Evolutionary conservation across 2,797 vertebrate species (phyloP), one percentile per base, ranked within the genome.

Genomic region (Macroramphosus scolopax): DNA sequence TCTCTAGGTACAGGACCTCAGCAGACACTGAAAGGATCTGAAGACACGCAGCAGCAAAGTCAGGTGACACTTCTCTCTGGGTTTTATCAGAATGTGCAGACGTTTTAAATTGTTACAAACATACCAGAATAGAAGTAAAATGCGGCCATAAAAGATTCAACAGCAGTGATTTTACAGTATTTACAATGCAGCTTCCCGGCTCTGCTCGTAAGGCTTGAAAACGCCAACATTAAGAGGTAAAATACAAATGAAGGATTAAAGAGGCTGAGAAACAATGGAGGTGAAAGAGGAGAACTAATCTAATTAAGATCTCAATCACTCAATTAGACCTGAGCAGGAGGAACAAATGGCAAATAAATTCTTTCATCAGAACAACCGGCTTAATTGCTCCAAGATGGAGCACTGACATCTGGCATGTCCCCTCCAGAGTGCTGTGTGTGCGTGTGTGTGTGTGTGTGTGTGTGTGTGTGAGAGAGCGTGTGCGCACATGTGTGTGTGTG

Each of bases 281-380:
- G 65, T 70, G 70, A 49, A 56, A 53, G 64, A 61, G 35, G 33
- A 61, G 63, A 77, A 71, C 65, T 81, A 69, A 78, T 80, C 73
- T 81, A 83, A 87, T 87, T 85, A 83, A 82, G 81, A 87, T 78
- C 72, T 80, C 77, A 81, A 83, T 84, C 81, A 82, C 77, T 87
- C 82, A 84, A 82, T 87, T 85, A 84, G 74, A 70, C 68, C 63
- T 3, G 57, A 83, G 72, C 68, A 72, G 59, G 61, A 73, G 76
- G 82, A 83, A 85, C 79, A 82, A 83, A 86, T 76, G 77, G 70
- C 74, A 79, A 81, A 78, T 80, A 73, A 72, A 84, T 83, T 78
- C 72, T 82, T 86, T 80, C 75, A 82, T 84, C 78, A 80, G 80
- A 82, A 83, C 75, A 77, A 82, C 58, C 40, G 10, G 43, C 71